Percentiles rank a stretch among this genome's conserved stretches.
Evolutionary conservation across 2,797 vertebrate genomes (phyloP).

Genomic region (Peromyscus aztecus): DNA sequence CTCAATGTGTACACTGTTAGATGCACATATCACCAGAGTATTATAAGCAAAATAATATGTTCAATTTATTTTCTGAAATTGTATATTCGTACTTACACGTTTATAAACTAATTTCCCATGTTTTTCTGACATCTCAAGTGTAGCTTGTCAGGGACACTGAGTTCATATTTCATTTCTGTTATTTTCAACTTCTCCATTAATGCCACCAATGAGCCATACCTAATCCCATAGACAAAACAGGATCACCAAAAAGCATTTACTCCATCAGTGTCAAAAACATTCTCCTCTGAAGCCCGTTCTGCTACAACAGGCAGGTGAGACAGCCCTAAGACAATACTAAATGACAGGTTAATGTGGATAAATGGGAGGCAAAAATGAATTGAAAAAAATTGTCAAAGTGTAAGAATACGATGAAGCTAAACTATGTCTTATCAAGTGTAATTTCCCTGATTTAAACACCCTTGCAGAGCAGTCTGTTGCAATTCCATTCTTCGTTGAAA

Average conservation of each 20-base stretch:
- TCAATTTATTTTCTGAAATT: neutral
- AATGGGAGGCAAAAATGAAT: constrained; percentile 7
- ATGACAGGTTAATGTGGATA: constrained; percentile 60
- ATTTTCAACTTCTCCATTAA: constrained; percentile 71
- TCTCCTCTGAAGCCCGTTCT: constrained; percentile 46
- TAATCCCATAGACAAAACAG: constrained; percentile 72
- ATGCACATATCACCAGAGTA: neutral
- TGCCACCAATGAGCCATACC: constrained; percentile 70
- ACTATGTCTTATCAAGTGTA: neutral
- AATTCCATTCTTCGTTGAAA: neutral
- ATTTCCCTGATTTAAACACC: neutral
- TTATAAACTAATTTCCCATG: neutral
- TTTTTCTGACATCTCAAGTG: constrained; percentile 29
- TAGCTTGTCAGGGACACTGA: neutral
- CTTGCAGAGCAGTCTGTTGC: neutral
- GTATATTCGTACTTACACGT: neutral
- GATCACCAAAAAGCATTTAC: constrained; percentile 43
- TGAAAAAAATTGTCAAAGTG: neutral
- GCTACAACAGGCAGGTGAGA: constrained; percentile 40
- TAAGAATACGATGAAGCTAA: neutral
- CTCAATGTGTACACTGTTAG: neutral
- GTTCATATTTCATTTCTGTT: constrained; percentile 70
- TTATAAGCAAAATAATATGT: neutral
- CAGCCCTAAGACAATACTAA: constrained; percentile 41
- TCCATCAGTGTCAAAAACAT: constrained; percentile 70